Evolutionary conservation across 2,797 vertebrate genomes (phyloP), one percentile per base, ranked within the genome.

Genomic region (Pangasius djambal): DNA sequence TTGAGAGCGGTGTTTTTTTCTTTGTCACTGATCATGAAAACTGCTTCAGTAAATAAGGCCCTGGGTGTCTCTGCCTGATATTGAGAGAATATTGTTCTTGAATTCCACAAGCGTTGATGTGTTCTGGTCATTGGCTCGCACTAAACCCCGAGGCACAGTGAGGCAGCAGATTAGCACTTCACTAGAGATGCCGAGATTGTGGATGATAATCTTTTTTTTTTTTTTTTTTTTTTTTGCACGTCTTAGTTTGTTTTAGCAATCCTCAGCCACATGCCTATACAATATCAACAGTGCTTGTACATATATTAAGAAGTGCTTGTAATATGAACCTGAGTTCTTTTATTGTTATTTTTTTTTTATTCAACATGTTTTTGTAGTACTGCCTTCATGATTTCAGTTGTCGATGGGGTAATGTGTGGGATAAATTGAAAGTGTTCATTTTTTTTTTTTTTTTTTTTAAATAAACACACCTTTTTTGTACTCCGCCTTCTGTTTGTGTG

Each of bases 281-380:
- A 94, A 84, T 78, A 67, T 67, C 90, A 93, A 93, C 93, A 91
- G 93, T 74, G 95, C 94, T 93, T 97, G 96, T 96, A 97, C 93
- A 96, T 96, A 96, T 95, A 93, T 93, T 90, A 92, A 88, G 93
- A 94, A 95, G 93, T 95, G 94, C 93, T 95, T 96, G 95, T 96
- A 93, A 95, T 93, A 94, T 65, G 94, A 90, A 88, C 85, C 90
- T 91, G 90, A 89, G 91, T 91, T 92, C 87, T 92, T 89, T 91
- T 90, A 88, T 86, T 81, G 86, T 84, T 65, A 89, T 91, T 69
- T 93, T 92, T 92, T 44, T 44, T 44, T 94, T 87, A 94, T 95
- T 95, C 94, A 88, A 95, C 92, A 94, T 95, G 93, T 96, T 96
- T 85, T 96, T 96, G 94, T 96, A 96, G 95, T 95, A 92, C 92